Evolutionary conservation across 2,888 invertebrate species (phyloP), one percentile per base, ranked within the genome.

Genomic region (Volucella inflata): DNA sequence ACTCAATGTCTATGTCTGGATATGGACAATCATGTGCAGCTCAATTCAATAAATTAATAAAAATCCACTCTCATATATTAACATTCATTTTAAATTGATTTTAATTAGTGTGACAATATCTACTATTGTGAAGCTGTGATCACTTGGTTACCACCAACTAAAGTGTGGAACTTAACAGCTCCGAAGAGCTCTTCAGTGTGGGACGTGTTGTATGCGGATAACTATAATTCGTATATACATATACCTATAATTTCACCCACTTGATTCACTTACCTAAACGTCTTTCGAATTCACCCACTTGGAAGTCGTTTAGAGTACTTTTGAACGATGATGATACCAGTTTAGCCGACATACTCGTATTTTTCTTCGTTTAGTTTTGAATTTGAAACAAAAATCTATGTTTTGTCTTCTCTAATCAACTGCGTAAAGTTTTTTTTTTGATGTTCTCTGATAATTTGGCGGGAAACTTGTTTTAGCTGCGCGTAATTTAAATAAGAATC

Each of bases 201-300:
- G 67, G 79, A 40, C 14, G 55, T 46, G 44, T 40, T 40, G 72
- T 68, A 53, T 16, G 40, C 21, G 17, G n/a, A 21, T 6, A 30
- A 30, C 30, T 30, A 30, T 2, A 1, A 30, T 30, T 6, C 6
- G 6, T 30, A 30, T 6, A 30, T 30, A 30, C 30, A 6, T 30
- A 30, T 30, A 38, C 9, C 11, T 44, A 11, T n/a, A 14, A 40
- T 42, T 48, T 55, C 85, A 44, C 85, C 76, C 80, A 85, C 76
- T 59, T 71, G 57, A 57, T 44, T 50, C 85, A 93, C 94, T 94
- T 93, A 94, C 94, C 93, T 87, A 94, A 91, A 89, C 93, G 93
- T 89, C 92, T 90, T 89, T 94, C 94, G 92, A 93, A 94, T 90
- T 92, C 93, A 87, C 90, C 91, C 88, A 91, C 92, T 89, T 91